Evolutionary conservation across 2,888 invertebrate species (phyloP).

Genomic region (Lucinisca nassula): DNA sequence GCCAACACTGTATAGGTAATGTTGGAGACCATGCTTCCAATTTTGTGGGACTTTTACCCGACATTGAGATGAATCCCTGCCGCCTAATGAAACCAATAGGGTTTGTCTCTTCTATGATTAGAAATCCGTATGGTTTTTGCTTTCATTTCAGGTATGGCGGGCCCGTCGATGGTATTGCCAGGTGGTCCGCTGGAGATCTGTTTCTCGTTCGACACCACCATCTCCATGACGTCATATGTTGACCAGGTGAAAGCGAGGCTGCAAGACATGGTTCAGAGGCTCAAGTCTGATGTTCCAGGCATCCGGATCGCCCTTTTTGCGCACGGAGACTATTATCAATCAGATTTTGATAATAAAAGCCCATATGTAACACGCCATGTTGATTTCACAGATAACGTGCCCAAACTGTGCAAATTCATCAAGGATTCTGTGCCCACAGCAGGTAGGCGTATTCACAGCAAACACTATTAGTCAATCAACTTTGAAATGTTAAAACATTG

Average conservation of each 20-base stretch:
- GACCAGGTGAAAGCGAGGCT: constrained; percentile 38
- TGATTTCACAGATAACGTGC: constrained; percentile 74
- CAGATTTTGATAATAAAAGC: constrained; percentile 68
- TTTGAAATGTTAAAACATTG: too few species aligned
- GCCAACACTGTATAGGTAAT: too few species aligned
- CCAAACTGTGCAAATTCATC: constrained; percentile 71
- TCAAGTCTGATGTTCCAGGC: constrained; percentile 36
- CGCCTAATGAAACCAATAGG: constrained; percentile 46
- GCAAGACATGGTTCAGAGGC: constrained; percentile 41
- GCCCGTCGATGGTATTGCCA: constrained; percentile 18
- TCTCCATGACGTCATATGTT: constrained; percentile 41
- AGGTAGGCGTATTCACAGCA: too few species aligned
- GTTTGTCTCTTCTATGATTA: background rate
- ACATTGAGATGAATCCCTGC: too few species aligned
- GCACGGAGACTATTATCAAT: constrained; percentile 71
- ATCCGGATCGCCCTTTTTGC: constrained; percentile 1
- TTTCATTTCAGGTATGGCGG: background rate
- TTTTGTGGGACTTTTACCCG: too few species aligned
- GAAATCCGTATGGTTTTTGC: background rate
- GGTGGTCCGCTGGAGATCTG: constrained; percentile 41
- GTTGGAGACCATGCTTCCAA: too few species aligned
- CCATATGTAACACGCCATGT: constrained; percentile 73
- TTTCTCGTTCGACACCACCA: constrained; percentile 44
- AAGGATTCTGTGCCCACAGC: constrained; percentile 35
- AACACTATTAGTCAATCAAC: too few species aligned